A percentile compares a stretch with the other conserved stretches of the same genome.
These are phyloP conservation scores for Otus sunia DNA, from an alignment of 2,113 vertebrate genomes.

Conservation along the genomic window DNA sequence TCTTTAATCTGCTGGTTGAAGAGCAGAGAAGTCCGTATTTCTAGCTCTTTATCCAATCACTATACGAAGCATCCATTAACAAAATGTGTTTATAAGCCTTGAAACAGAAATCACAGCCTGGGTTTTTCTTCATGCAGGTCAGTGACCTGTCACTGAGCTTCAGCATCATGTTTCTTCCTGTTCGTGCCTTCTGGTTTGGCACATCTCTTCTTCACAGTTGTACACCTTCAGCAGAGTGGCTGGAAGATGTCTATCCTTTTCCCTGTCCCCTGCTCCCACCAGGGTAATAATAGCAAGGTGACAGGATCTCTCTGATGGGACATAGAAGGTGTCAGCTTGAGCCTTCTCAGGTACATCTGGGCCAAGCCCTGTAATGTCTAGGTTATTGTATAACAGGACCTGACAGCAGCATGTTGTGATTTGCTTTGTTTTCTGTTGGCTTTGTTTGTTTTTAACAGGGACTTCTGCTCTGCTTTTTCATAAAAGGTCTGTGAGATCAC, in stretches of 20 bases:
- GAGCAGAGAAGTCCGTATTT: not conserved
- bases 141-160: not conserved
- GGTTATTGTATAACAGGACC: not conserved
- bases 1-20: not conserved
- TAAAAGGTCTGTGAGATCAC: not conserved
- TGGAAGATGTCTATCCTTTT: not conserved
- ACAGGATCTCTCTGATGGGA: not conserved
- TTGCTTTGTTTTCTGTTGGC: not conserved
- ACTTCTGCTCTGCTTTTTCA: not conserved
- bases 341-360: not conserved
- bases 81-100: not conserved
- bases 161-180: not conserved
- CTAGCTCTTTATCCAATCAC: not conserved
- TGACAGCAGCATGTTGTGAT: not conserved
- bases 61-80: not conserved
- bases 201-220: not conserved
- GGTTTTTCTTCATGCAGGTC: not conserved
- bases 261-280: not conserved
- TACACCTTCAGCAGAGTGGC: not conserved
- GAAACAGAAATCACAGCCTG: not conserved
- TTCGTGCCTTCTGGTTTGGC: fast-evolving
- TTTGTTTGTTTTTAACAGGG: not conserved
- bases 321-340: not conserved
- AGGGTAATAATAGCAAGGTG: not conserved
- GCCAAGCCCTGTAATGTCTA: not conserved